These are phyloP conservation scores for Corythaixoides concolor DNA, from an alignment of 2,113 vertebrate genomes.

Conservation along the genomic window DNA sequence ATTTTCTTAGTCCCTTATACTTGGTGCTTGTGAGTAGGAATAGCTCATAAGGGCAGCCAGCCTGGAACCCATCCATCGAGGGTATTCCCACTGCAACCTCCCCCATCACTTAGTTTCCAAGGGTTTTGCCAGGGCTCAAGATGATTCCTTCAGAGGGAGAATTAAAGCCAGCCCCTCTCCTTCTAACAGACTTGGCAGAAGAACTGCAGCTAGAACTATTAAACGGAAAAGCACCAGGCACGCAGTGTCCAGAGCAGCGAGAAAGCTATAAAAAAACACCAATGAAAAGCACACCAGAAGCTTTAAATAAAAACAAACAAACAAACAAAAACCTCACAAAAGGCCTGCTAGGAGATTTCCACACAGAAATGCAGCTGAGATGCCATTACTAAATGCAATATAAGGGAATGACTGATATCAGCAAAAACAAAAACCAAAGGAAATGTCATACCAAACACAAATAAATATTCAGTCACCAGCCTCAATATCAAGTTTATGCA, in stretches of 20 bases:
- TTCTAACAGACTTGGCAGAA: slow-evolving; percentile 24
- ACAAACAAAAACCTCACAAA: background rate
- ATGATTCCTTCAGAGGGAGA: background rate
- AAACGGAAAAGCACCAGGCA: background rate
- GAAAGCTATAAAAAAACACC: background rate
- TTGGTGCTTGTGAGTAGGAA: background rate
- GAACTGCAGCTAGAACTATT: background rate
- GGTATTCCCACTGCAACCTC: background rate
- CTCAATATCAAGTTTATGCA: background rate
- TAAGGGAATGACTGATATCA: background rate
- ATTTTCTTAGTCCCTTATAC: background rate
- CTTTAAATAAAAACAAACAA: background rate
- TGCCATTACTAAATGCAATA: background rate
- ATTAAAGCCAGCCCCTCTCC: background rate
- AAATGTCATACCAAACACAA: background rate
- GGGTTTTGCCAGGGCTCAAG: background rate
- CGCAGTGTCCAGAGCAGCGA: background rate
- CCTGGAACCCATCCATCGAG: background rate
- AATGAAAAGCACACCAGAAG: slow-evolving; percentile 15
- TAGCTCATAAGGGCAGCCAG: background rate
- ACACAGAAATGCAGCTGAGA: background rate
- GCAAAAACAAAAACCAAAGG: background rate
- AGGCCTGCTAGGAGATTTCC: background rate
- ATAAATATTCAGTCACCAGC: background rate
- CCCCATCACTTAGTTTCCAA: background rate